Evolutionary conservation across 2,113 vertebrate species (phyloP).

Genomic region (Heliornis fulica): DNA sequence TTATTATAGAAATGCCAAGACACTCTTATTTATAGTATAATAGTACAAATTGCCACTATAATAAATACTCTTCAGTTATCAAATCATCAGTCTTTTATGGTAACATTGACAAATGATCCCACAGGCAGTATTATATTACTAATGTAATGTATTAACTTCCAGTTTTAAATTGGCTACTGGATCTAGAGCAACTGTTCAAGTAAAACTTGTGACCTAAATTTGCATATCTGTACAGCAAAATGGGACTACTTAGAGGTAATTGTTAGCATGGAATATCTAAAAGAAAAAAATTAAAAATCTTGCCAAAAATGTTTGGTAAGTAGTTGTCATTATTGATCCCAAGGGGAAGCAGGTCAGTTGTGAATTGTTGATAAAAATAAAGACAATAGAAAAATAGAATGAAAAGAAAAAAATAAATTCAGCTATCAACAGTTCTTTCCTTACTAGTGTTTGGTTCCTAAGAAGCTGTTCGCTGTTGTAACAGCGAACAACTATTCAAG

Average conservation of each 20-base stretch:
- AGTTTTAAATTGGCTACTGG: slow-evolving; percentile 60
- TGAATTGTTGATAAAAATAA: background rate
- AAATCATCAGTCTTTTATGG: slow-evolving; percentile 68
- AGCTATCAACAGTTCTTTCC: background rate
- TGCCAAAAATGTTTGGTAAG: background rate
- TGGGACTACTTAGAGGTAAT: background rate
- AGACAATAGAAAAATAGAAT: background rate
- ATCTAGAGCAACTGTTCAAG: slow-evolving; percentile 43
- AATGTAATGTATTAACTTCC: slow-evolving; percentile 71
- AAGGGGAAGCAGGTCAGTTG: background rate
- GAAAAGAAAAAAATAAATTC: background rate
- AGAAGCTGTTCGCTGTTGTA: background rate
- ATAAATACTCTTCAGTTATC: slow-evolving; percentile 74
- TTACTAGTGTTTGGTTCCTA: background rate
- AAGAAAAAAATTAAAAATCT: background rate
- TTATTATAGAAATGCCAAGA: slow-evolving; percentile 70
- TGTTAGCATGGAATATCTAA: background rate
- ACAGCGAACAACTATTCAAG: background rate
- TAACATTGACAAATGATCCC: slow-evolving; percentile 64
- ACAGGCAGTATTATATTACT: slow-evolving; percentile 50
- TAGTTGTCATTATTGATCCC: background rate
- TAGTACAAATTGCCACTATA: slow-evolving; percentile 64
- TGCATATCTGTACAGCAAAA: background rate
- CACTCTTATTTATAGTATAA: slow-evolving; percentile 70
- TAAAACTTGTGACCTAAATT: background rate